Base-by-base conservation (phyloP, 2,113 vertebrate species). In the Ptyas mucosa region DNA sequence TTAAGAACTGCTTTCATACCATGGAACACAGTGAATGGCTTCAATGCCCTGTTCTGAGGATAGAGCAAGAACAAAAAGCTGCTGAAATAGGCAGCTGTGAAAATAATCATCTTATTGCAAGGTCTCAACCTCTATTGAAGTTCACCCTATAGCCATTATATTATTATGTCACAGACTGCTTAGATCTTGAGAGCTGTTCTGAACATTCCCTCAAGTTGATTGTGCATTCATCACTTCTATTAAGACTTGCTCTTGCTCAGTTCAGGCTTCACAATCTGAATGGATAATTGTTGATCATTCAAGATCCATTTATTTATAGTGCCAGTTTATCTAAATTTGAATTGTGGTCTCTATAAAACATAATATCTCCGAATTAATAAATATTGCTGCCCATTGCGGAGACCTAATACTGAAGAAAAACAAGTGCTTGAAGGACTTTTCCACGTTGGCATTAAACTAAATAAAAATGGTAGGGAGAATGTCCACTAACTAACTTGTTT, bases 201-300 rank as follows among this genome's bases (percentile, higher is more conserved):
- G 85, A 49, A 95, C 39, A 58, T 88, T 87, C 51, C 69, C 29
- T 87, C 90, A 89, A 49, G 55, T 24, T 95, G 91, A 39, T 89
- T 96, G 94, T 94, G 90, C 91, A 87, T 91, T 95, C 95, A 94
- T 96, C 90, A 93, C 94, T 94, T 96, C 94, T 69, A 61, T 93
- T 91, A 55, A 92, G 89, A 92, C 94, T 96, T 96, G 81, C 94
- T 69, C 87, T 93, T 88, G 34, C 24, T 96, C 91, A 96, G 94
- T 89, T 95, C 85, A 3, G 1, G 8, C 29, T 88, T 57, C 5
- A 90, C 12, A 91, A 26, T 46, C 8, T 87, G 91, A 91, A 94
- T 53, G 1, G 91, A 51, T 81, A 29, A 46, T 24, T 94, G 53
- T n/a, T 64, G 88, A 93, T 93, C 69, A 91, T 89, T 87, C 7